A percentile compares a stretch with the other conserved stretches of the same genome.
These are phyloP conservation scores for Diarsia brunnea DNA, from an alignment of 2,888 invertebrate species.

Conservation along the genomic window DNA sequence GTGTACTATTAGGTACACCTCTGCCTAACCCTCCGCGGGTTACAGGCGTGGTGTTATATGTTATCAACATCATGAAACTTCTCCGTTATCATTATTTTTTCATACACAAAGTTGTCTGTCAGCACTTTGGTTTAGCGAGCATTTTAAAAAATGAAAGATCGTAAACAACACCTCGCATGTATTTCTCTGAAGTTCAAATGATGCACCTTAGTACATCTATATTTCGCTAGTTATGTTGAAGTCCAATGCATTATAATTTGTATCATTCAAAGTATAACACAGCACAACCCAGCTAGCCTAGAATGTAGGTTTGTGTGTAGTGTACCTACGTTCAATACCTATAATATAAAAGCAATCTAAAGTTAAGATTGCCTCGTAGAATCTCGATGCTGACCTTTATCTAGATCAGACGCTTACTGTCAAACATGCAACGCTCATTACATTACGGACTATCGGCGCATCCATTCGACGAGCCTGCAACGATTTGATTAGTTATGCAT, in stretches of 20 bases:
- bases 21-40: too few species aligned
- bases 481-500: slow-evolving; percentile 25
- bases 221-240: background rate
- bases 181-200: too few species aligned
- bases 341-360: slow-evolving; percentile 41
- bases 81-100: too few species aligned
- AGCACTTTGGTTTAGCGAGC: too few species aligned
- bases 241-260: background rate
- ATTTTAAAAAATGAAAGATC: too few species aligned
- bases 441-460: slow-evolving; percentile 45
- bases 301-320: background rate
- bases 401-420: slow-evolving; percentile 50
- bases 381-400: slow-evolving; percentile 57
- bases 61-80: too few species aligned
- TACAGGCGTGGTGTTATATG: too few species aligned
- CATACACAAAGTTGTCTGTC: too few species aligned
- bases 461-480: slow-evolving; percentile 35
- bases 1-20: too few species aligned
- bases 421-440: slow-evolving; percentile 54
- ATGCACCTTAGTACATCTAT: background rate
- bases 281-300: background rate
- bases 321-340: slow-evolving; percentile 16
- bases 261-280: background rate
- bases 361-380: slow-evolving; percentile 35
- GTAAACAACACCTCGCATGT: too few species aligned